phyloP scores from a whole-genome alignment of 2,888 invertebrate species.

The Abrostola tripartita region DNA sequence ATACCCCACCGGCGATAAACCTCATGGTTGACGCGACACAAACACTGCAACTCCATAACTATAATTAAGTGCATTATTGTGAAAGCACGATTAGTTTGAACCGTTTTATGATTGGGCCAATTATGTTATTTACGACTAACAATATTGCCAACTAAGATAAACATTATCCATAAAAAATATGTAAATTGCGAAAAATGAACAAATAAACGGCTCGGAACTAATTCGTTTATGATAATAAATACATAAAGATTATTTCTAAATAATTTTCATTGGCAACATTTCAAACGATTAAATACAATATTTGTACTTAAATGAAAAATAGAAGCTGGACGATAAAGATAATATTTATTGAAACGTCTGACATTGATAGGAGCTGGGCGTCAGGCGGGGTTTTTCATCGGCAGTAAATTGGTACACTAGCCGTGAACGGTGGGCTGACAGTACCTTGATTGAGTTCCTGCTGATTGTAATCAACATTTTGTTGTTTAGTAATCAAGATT shows the following conservation, averaged over 20 bases:
- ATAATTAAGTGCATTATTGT: slow-evolving; percentile 36
- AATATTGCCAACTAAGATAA: slow-evolving; percentile 4
- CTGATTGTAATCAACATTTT: slow-evolving; percentile 17
- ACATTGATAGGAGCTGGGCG: slow-evolving; percentile 7
- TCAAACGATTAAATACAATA: slow-evolving; percentile 7
- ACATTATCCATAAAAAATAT: slow-evolving; percentile 4
- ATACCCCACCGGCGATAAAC: slow-evolving; percentile 32
- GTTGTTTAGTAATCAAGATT: slow-evolving; percentile 15
- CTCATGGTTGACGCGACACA: slow-evolving; percentile 14
- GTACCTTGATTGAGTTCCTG: slow-evolving; percentile 5
- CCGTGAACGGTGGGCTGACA: slow-evolving; percentile 6
- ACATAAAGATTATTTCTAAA: slow-evolving; percentile 5
- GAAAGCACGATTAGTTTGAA: slow-evolving; percentile 24
- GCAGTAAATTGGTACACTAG: background rate
- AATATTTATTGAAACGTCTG: slow-evolving; percentile 10
- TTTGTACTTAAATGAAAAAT: background rate
- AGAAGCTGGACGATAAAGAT: slow-evolving; percentile 2
- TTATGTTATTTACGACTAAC: slow-evolving; percentile 9
- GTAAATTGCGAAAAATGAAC: background rate
- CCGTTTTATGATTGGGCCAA: slow-evolving; percentile 3
- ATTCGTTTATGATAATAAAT: background rate
- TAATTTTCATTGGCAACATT: slow-evolving; percentile 12
- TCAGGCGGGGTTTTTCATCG: background rate
- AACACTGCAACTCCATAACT: slow-evolving; percentile 16
- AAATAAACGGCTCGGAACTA: background rate